Conservation (phyloP, 2,113 vertebrate genomes). For the Lepidothrix coronata region DNA sequence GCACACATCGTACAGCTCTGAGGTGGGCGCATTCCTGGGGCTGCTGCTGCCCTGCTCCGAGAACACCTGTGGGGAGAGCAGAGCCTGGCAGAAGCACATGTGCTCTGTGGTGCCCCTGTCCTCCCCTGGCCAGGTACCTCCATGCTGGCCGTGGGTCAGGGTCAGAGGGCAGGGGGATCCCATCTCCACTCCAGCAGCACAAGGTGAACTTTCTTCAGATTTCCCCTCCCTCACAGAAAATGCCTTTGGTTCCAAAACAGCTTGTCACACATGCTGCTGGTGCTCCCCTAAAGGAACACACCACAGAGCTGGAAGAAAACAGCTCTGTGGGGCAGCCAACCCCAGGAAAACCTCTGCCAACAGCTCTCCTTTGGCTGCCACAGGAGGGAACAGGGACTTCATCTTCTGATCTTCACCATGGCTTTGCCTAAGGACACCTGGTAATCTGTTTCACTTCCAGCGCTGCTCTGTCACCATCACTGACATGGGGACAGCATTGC, state of each 20-base stretch:
- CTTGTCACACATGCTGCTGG: background rate
- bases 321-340: accelerated
- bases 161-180: background rate
- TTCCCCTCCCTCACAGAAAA: background rate
- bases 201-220: background rate
- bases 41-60: slow-evolving; percentile 37
- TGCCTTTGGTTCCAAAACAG: background rate
- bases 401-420: background rate
- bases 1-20: slow-evolving; percentile 81
- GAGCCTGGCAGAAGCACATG: accelerated
- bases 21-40: slow-evolving; percentile 67
- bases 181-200: background rate
- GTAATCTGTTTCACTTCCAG: background rate
- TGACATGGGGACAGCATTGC: background rate
- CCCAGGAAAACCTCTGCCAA: background rate
- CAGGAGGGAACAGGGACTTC: background rate
- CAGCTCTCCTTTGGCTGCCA: background rate
- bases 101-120: accelerated
- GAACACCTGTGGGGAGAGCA: slow-evolving; percentile 77
- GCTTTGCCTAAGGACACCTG: background rate
- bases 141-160: accelerated
- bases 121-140: accelerated
- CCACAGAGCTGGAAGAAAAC: background rate
- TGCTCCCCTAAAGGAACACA: background rate
- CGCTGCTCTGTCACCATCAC: background rate